Conservation (phyloP, 2,113 vertebrate species). For the Malurus elegans region DNA sequence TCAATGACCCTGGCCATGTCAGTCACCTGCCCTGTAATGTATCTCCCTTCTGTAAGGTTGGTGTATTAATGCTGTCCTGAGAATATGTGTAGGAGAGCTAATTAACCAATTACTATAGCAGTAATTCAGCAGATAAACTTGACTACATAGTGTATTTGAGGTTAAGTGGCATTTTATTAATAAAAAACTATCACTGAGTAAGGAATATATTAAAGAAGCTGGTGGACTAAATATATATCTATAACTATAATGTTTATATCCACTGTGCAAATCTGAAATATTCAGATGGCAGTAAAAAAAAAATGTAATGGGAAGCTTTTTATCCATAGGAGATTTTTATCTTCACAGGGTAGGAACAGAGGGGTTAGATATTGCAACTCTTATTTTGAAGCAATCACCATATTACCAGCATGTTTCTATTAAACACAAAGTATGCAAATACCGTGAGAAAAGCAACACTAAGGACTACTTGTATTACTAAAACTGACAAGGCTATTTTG, state of each 20-base stretch:
- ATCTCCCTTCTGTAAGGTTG: not conserved
- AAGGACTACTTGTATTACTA: not conserved
- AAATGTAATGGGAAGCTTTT: not conserved
- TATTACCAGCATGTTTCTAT: not conserved
- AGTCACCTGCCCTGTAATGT: not conserved
- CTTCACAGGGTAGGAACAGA: not conserved
- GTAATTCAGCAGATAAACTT: not conserved
- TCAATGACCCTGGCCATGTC: not conserved
- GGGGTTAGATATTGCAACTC: not conserved
- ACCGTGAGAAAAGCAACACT: not conserved
- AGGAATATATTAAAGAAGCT: not conserved
- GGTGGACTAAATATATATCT: not conserved
- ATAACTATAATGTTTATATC: not conserved
- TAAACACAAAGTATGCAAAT: constrained; percentile 56
- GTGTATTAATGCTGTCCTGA: not conserved
- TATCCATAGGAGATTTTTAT: not conserved
- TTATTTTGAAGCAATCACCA: not conserved
- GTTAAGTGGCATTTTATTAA: not conserved
- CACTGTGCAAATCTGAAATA: not conserved
- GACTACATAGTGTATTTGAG: not conserved
- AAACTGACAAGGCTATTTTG: not conserved
- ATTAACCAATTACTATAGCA: not conserved
- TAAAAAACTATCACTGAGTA: not conserved
- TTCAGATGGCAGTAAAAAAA: not conserved
- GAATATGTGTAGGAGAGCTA: not conserved